These are phyloP conservation scores for Channa maculata DNA, from an alignment of 2,113 vertebrate genomes.

Conservation along the genomic window DNA sequence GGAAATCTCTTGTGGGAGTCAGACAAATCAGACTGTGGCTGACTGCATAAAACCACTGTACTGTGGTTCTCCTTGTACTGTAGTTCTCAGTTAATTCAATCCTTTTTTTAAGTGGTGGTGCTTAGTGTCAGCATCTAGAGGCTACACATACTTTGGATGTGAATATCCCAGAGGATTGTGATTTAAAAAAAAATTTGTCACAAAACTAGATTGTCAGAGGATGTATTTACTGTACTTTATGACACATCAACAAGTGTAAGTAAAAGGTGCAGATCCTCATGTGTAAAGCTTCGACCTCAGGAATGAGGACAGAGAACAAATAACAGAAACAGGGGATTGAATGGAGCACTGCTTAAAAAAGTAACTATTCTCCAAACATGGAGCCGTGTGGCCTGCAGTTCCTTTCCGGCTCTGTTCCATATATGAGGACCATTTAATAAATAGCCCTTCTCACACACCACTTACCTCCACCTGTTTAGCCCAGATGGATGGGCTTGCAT, in stretches of 20 bases:
- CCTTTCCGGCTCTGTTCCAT: conserved; percentile 70
- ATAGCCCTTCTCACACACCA: conserved; percentile 73
- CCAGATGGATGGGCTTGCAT: conserved; percentile 53
- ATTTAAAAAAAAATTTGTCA: neutral
- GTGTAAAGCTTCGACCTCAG: neutral
- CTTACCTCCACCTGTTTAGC: conserved; percentile 79
- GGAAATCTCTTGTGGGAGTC: neutral
- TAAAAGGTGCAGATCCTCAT: neutral
- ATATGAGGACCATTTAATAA: conserved; percentile 76
- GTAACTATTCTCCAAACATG: conserved; percentile 64
- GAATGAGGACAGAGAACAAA: neutral
- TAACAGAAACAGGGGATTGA: conserved; percentile 6
- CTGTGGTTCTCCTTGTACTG: neutral
- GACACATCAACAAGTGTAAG: neutral
- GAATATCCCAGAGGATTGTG: neutral
- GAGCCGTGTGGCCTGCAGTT: conserved; percentile 61
- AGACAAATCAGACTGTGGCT: neutral
- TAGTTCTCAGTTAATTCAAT: no score
- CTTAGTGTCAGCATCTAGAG: neutral
- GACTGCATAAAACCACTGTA: neutral
- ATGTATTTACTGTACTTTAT: neutral
- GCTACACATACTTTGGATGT: neutral
- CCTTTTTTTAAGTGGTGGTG: no score
- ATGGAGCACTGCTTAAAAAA: conserved; percentile 7
- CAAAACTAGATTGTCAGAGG: no score